Evolutionary conservation across 2,797 vertebrate species (phyloP).

Genomic region (Lycodopsis pacificus): DNA sequence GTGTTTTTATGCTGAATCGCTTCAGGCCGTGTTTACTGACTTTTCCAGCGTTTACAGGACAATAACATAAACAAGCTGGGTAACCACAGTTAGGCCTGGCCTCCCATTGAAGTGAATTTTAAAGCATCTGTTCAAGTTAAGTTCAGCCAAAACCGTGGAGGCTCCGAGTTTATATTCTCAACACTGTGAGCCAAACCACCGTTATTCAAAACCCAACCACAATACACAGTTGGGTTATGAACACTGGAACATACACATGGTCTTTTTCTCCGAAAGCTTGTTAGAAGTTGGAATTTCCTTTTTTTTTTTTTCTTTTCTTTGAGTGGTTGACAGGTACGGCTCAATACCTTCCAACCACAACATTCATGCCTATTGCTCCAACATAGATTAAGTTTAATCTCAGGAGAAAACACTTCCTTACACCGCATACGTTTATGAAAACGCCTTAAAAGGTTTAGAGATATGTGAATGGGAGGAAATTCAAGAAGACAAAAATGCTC

Average conservation of each 20-base stretch:
- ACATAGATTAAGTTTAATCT: constrained; percentile 36
- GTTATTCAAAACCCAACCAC: constrained; percentile 74
- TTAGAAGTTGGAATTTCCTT: constrained; percentile 47
- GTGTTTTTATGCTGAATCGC: constrained; percentile 1
- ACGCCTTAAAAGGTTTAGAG: not conserved
- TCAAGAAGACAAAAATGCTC: too few species aligned
- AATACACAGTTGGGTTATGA: constrained; percentile 66
- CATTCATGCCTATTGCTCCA: constrained; percentile 50
- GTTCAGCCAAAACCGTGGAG: constrained; percentile 62
- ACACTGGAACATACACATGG: constrained; percentile 72
- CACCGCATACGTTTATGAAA: constrained; percentile 3
- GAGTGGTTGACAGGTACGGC: constrained; percentile 64
- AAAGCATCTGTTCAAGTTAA: constrained; percentile 59
- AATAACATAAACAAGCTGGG: constrained; percentile 55
- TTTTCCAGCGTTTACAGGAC: constrained; percentile 53
- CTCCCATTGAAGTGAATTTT: constrained; percentile 51
- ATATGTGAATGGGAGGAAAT: not conserved
- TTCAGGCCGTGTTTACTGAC: constrained; percentile 9
- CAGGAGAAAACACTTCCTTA: constrained; percentile 11
- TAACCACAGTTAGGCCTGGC: constrained; percentile 43
- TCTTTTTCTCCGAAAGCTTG: constrained; percentile 55
- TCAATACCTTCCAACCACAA: constrained; percentile 39
- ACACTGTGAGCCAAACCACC: constrained; percentile 68
- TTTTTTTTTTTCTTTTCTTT: constrained; percentile 33
- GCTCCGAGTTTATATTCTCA: constrained; percentile 56